Conservation (phyloP, 2,888 invertebrate species). For the Folsomia manolachei region DNA sequence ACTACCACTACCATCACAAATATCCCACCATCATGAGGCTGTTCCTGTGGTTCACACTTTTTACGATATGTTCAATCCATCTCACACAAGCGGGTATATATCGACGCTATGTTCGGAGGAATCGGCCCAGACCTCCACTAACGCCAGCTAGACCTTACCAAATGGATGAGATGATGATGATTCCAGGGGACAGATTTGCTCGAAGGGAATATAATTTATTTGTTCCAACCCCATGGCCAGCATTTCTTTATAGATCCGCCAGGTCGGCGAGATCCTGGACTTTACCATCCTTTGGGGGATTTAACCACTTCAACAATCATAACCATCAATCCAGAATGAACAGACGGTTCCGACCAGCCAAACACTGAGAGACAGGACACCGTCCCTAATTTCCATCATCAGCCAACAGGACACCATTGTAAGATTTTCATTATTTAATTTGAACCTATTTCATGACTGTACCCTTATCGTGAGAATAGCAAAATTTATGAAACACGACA, state of each 20-base stretch:
- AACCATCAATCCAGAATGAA: constrained; percentile 6
- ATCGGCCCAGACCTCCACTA: constrained; percentile 26
- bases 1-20: constrained; percentile 6
- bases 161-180: constrained; percentile 14
- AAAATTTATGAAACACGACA: no score
- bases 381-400: constrained; percentile 41
- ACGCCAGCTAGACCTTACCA: not conserved
- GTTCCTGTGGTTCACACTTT: constrained; percentile 34
- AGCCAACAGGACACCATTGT: constrained; percentile 30
- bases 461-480: no score
- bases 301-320: not conserved
- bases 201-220: not conserved
- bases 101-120: constrained; percentile 39
- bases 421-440: constrained; percentile 19
- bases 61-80: constrained; percentile 33
- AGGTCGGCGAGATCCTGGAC: constrained; percentile 15
- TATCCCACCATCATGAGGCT: constrained; percentile 33
- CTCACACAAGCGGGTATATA: constrained; percentile 39
- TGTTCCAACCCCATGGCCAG: constrained; percentile 9
- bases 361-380: constrained; percentile 28
- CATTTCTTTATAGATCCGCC: not conserved
- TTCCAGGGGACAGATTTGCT: not conserved
- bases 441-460: no score
- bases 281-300: constrained; percentile 5
- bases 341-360: constrained; percentile 22